Evolutionary conservation across 2,797 vertebrate genomes (phyloP).

Genomic region (Spinus olivaceus): DNA sequence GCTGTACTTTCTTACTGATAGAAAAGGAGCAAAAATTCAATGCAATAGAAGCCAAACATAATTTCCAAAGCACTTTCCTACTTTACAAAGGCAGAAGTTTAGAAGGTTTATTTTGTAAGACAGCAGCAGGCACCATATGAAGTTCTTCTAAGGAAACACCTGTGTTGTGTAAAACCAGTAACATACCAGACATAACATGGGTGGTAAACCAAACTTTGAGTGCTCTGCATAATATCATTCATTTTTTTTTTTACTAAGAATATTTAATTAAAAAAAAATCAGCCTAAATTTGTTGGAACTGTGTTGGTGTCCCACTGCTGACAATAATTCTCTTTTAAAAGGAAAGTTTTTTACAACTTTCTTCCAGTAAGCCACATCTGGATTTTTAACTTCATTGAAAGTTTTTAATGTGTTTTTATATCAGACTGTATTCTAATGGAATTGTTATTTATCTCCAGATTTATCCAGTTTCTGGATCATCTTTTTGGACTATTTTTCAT

Average conservation of each 20-base stretch:
- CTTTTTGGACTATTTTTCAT: not conserved
- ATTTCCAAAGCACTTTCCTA: not conserved
- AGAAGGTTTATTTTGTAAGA: not conserved
- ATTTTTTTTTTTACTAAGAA: not conserved
- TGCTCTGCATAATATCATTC: not conserved
- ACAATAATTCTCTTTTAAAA: not conserved
- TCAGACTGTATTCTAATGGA: not conserved
- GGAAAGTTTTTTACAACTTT: slow-evolving; percentile 18
- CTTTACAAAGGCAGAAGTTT: not conserved
- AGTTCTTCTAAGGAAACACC: slow-evolving; percentile 60
- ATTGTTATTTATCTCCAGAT: slow-evolving; percentile 20
- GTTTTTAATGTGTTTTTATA: not conserved
- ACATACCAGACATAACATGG: not conserved
- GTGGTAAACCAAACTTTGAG: not conserved
- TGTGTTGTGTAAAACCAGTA: slow-evolving; percentile 31
- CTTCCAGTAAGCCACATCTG: slow-evolving; percentile 32
- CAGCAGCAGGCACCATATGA: not conserved
- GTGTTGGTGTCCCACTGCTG: not conserved
- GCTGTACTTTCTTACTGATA: not conserved
- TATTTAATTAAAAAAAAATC: not conserved
- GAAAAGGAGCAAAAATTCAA: not conserved
- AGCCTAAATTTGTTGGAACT: not conserved
- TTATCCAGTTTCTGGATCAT: not conserved
- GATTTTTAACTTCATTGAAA: slow-evolving; percentile 6
- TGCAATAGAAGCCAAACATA: not conserved